Conservation (phyloP, 2,888 invertebrate genomes). For the Dryomyza anilis region DNA sequence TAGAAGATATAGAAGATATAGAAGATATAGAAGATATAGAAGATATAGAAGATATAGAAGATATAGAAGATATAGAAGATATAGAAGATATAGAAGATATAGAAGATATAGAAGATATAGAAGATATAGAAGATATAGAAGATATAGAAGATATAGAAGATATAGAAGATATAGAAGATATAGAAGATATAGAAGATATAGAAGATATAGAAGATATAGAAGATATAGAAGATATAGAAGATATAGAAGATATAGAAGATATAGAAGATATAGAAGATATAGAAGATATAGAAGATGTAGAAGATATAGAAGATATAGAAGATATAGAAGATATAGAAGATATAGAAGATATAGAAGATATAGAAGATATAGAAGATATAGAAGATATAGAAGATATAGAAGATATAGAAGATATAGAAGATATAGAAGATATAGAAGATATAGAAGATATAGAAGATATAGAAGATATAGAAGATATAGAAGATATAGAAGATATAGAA, state of each 20-base stretch:
- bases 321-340: background rate
- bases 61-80: background rate
- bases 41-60: background rate
- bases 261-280: background rate
- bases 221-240: background rate
- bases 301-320: background rate
- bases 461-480: background rate
- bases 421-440: too few relatives aligned
- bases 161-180: background rate
- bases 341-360: background rate
- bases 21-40: background rate
- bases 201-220: background rate
- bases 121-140: background rate
- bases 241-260: background rate
- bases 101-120: background rate
- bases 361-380: background rate
- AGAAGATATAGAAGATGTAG: too few relatives aligned
- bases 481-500: background rate
- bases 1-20: background rate
- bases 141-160: background rate
- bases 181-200: background rate
- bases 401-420: background rate
- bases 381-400: background rate
- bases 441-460: too few relatives aligned
- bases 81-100: background rate